Evolutionary conservation across 2,113 vertebrate species (phyloP).

Genomic region (Galemys pyrenaicus): DNA sequence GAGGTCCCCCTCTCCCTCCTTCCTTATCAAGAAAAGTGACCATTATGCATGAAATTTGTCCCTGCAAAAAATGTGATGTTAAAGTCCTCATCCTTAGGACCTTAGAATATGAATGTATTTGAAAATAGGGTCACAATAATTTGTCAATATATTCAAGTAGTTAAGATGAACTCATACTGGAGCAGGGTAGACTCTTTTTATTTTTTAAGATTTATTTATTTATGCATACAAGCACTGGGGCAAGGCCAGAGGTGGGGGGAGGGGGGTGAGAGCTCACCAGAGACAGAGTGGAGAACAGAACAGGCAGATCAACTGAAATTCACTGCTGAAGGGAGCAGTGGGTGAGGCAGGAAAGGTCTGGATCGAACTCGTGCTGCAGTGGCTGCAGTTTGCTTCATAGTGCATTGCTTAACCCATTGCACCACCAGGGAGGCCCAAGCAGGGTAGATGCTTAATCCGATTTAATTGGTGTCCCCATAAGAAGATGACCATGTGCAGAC

Average conservation of each 20-base stretch:
- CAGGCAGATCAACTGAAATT: too few species aligned
- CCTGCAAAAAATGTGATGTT: background rate
- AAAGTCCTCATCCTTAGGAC: background rate
- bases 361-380: too few species aligned
- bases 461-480: background rate
- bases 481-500: background rate
- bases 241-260: too few species aligned
- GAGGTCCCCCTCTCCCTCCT: background rate
- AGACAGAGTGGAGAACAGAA: too few species aligned
- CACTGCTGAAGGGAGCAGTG: too few species aligned
- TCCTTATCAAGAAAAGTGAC: conserved; percentile 9
- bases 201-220: too few species aligned
- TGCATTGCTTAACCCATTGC: too few species aligned
- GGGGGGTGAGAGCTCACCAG: too few species aligned
- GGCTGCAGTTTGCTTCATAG: too few species aligned
- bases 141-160: conserved; percentile 22
- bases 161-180: conserved; percentile 8
- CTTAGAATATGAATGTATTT: background rate
- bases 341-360: too few species aligned
- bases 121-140: background rate
- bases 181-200: background rate
- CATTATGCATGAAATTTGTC: background rate
- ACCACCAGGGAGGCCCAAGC: too few species aligned
- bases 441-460: background rate
- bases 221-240: too few species aligned